A percentile compares a stretch with the other conserved stretches of the same genome.
These are phyloP conservation scores for Ceyx cyanopectus DNA, from an alignment of 2,113 vertebrate genomes.

Conservation along the genomic window DNA sequence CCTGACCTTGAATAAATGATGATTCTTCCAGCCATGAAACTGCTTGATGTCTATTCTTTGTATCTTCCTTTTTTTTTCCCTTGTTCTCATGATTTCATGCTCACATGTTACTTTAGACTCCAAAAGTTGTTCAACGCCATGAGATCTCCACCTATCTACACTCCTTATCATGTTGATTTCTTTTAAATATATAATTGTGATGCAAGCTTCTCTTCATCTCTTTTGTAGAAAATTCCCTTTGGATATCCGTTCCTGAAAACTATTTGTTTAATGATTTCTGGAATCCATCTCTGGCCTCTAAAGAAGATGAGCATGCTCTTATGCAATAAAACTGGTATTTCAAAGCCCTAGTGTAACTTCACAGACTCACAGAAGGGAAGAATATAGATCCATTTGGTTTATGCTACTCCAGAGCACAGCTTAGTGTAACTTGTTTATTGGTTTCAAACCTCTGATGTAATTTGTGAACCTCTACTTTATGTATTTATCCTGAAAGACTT, in stretches of 20 bases:
- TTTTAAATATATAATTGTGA: background rate
- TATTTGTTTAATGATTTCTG: background rate
- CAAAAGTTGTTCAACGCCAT: background rate
- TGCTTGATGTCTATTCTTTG: background rate
- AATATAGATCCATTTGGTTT: background rate
- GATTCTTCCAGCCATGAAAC: background rate
- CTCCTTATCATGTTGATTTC: background rate
- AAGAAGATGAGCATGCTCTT: background rate
- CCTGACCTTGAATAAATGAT: too few species aligned
- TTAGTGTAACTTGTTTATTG: background rate
- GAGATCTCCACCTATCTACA: background rate
- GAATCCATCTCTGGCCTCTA: background rate
- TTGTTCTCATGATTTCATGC: constrained; percentile 3
- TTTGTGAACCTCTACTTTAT: background rate
- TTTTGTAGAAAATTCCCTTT: background rate
- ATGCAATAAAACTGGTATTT: background rate
- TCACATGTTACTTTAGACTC: background rate
- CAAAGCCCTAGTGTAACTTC: background rate
- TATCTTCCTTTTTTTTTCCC: background rate
- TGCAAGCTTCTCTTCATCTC: background rate
- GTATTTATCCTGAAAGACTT: background rate
- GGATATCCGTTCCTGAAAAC: background rate
- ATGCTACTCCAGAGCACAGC: background rate
- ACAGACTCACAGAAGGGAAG: background rate
- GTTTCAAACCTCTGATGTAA: background rate